Conservation (phyloP, 2,888 invertebrate genomes). For the Caenorhabditis afra region DNA sequence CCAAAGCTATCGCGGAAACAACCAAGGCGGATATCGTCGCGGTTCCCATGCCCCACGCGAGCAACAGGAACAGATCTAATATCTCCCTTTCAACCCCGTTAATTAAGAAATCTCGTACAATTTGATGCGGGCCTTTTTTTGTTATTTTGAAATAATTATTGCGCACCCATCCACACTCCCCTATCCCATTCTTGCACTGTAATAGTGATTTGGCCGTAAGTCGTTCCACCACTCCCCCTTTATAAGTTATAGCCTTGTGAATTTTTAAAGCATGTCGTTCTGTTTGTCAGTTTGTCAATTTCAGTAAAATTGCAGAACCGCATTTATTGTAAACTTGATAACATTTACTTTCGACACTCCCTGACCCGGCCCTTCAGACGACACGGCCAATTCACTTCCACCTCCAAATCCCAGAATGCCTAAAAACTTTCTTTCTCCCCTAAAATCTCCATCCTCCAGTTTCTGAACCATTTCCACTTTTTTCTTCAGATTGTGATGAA, state of each 20-base stretch:
- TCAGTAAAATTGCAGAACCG: conserved; percentile 39
- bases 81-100: conserved; percentile 34
- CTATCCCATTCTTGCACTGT: conserved; percentile 6
- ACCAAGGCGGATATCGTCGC: conserved; percentile 44
- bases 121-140: conserved; percentile 58
- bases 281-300: conserved; percentile 60
- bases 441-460: neutral
- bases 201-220: conserved; percentile 36
- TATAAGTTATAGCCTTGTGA: conserved; percentile 53
- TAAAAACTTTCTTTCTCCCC: conserved; percentile 1
- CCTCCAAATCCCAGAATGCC: neutral
- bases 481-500: conserved; percentile 46
- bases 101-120: conserved; percentile 58
- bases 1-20: conserved; percentile 59
- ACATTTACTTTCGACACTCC: neutral
- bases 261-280: conserved; percentile 63
- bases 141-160: conserved; percentile 59
- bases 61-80: conserved; percentile 29
- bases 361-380: neutral
- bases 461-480: conserved; percentile 16
- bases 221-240: conserved; percentile 6
- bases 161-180: conserved; percentile 35
- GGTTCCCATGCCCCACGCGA: conserved; percentile 47
- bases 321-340: conserved; percentile 24
- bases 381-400: conserved; percentile 15